Evolutionary conservation across 2,888 invertebrate species (phyloP).

Genomic region (Eugnorisma glareosa): DNA sequence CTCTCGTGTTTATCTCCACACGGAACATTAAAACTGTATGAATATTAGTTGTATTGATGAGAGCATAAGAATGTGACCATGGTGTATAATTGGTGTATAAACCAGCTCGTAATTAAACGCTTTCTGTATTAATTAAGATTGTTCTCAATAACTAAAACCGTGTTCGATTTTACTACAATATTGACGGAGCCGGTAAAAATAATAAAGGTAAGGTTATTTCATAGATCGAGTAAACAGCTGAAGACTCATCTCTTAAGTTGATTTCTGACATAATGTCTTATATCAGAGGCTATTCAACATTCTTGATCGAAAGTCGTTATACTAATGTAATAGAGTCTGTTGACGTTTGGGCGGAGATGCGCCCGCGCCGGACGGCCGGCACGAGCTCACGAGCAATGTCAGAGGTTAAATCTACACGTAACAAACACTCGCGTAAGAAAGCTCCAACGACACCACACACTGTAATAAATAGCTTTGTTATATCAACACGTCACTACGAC

Average conservation of each 20-base stretch:
- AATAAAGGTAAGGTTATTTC: constrained; percentile 15
- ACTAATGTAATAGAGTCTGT: constrained; percentile 58
- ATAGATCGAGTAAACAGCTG: constrained; percentile 2
- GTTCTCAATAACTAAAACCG: constrained; percentile 11
- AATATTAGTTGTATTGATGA: constrained; percentile 2
- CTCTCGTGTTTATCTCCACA: constrained; percentile 5
- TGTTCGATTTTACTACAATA: constrained; percentile 4
- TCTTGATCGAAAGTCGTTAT: constrained; percentile 68
- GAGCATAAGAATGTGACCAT: constrained; percentile 13
- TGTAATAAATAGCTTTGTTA: constrained; percentile 44
- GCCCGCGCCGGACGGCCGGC: constrained; percentile 41
- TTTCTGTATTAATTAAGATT: constrained; percentile 13
- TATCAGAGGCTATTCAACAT: constrained; percentile 60
- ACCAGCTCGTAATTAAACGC: constrained; percentile 20
- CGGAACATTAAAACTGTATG: constrained; percentile 4
- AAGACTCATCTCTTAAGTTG: constrained; percentile 20
- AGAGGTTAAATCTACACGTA: constrained; percentile 68
- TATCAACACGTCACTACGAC: constrained; percentile 31
- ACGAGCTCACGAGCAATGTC: constrained; percentile 66
- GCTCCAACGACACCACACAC: constrained; percentile 9
- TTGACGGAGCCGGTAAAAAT: constrained; percentile 1
- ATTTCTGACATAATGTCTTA: constrained; percentile 53
- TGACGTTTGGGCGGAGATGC: constrained; percentile 39
- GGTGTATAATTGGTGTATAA: constrained; percentile 11
- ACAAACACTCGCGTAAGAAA: constrained; percentile 36